Evolutionary conservation across 2,888 invertebrate species (phyloP), one percentile per base, ranked within the genome.

Genomic region (Pristionchus maxplancki): DNA sequence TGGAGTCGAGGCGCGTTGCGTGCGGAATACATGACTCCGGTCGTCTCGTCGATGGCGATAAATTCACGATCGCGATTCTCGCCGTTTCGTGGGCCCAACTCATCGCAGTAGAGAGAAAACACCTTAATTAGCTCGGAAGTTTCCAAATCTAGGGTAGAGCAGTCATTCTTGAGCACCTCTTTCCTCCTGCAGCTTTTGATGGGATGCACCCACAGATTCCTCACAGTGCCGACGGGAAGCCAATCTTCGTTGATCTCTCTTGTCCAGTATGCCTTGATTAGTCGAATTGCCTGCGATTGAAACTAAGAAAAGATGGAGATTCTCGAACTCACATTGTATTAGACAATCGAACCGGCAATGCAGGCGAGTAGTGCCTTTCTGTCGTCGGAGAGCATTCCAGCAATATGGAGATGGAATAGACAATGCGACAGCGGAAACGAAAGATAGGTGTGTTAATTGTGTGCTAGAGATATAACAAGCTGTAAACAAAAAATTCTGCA

Each of bases 161-260:
- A 6, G 71, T 53, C 50, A 24, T 5, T 40, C 9, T 6, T 11
- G 44, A 11, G n/a, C n/a, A 81, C 81, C 48, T 81, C 81, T n/a
- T 81, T 81, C 31, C 81, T 44, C 28, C 20, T 83, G 53, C 90
- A 90, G 0, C 91, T 91, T 34, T 92, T 92, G 48, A 90, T 90
- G 0, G 92, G 92, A 67, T 90, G 90, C 62, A 92, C 89, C 83
- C 89, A 89, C 0, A 92, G 90, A 40, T 89, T 87, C 71, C 90
- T 91, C 17, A 92, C 89, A 5, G 82, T 44, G 44, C 92, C 92
- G 58, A 92, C 89, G 13, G 92, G 92, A 15, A 92, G 78, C 90
- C 90, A 92, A 8, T 89, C 62, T 15, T 89, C 62, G 81, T 3
- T 5, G 44, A 20, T n/a, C 44, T 5, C 34, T 20, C 48, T 20